Evolutionary conservation across 2,113 vertebrate genomes (phyloP).

Genomic region (Rhea americana): DNA sequence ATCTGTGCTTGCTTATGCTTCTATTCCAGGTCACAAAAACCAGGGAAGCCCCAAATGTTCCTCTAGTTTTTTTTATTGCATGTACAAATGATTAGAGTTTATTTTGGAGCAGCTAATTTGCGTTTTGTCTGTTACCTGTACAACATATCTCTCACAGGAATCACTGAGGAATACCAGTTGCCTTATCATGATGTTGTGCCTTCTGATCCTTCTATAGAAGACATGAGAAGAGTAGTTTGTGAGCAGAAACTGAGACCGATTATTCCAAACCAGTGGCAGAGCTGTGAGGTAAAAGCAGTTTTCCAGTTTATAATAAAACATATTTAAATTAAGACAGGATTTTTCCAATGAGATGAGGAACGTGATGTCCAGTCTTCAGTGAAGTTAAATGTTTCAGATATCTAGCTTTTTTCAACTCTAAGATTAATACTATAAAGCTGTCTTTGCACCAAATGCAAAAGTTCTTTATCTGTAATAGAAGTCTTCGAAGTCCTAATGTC

Average conservation of each 20-base stretch:
- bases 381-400: neutral
- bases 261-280: constrained; percentile 98
- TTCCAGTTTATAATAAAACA: neutral
- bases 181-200: constrained; percentile 97
- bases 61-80: neutral
- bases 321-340: neutral
- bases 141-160: constrained; percentile 71
- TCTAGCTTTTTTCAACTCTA: neutral
- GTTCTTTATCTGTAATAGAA: rapidly evolving
- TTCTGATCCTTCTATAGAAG: constrained; percentile 95
- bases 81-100: neutral
- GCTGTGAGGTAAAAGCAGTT: constrained; percentile 88
- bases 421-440: neutral
- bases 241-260: constrained; percentile 94
- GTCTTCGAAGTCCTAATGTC: too few relatives aligned
- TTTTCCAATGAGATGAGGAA: neutral
- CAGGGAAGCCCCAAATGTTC: too few relatives aligned
- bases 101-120: neutral
- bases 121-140: neutral
- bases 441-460: rapidly evolving
- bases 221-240: constrained; percentile 94
- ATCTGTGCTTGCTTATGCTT: neutral
- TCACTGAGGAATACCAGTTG: constrained; percentile 94
- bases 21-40: neutral
- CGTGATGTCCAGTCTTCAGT: rapidly evolving